Evolutionary conservation across 2,113 vertebrate genomes (phyloP).

Genomic region (Mionectes macconnelli): DNA sequence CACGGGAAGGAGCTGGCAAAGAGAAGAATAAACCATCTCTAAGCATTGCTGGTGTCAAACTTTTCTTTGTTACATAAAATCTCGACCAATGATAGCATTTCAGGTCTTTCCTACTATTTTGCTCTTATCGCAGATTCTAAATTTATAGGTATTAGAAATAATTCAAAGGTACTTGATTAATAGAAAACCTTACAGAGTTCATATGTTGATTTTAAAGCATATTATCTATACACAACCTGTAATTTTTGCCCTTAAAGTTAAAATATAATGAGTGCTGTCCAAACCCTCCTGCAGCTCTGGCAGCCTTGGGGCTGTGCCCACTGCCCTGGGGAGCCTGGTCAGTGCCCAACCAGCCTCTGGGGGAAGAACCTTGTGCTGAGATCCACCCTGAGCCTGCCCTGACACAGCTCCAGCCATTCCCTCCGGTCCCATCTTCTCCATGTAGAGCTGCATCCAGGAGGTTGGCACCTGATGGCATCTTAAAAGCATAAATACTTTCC

Average conservation of each 20-base stretch:
- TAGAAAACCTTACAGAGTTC: neutral
- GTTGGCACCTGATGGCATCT: neutral
- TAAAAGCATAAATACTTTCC: neutral
- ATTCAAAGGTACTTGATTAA: neutral
- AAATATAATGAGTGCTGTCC: neutral
- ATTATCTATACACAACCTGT: neutral
- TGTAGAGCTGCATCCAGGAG: neutral
- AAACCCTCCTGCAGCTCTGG: neutral
- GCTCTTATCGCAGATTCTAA: neutral
- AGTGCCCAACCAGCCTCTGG: neutral
- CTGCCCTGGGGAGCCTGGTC: neutral
- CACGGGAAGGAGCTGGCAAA: slow-evolving; percentile 7
- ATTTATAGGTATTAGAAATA: neutral
- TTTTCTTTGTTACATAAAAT: neutral
- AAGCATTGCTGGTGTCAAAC: neutral
- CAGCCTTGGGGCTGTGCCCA: neutral
- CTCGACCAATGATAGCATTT: neutral
- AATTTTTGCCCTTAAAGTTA: neutral
- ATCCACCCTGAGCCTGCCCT: fast-evolving
- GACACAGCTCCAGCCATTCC: fast-evolving
- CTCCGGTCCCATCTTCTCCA: neutral
- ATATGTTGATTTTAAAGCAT: neutral
- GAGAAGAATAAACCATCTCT: neutral
- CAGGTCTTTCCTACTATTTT: neutral
- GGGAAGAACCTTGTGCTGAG: neutral